Conservation (phyloP, 2,797 vertebrate species). For the Galago senegalensis region DNA sequence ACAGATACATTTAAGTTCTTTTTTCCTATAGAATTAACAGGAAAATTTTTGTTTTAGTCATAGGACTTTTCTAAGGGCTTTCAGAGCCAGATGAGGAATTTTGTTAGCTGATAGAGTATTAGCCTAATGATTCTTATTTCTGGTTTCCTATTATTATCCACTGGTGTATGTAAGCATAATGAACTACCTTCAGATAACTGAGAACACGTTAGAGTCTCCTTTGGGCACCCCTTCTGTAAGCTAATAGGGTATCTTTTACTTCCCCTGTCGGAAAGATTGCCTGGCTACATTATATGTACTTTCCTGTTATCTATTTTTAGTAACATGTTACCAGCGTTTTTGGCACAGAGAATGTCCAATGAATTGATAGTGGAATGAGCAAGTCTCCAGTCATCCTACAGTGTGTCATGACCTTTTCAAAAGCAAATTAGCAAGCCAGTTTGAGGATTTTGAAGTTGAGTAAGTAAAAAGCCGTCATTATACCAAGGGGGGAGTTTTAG, state of each 20-base stretch:
- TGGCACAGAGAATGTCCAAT: not conserved
- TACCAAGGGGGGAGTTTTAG: not conserved
- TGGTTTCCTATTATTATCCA: not conserved
- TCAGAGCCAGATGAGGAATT: not conserved
- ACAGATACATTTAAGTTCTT: not conserved
- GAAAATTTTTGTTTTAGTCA: not conserved
- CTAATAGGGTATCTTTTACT: not conserved
- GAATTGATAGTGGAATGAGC: not conserved
- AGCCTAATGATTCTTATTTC: slow-evolving; percentile 30
- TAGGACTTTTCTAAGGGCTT: not conserved
- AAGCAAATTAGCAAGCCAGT: not conserved
- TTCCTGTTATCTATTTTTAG: not conserved
- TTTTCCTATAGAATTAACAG: not conserved
- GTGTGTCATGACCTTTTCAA: not conserved
- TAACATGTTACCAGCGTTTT: not conserved
- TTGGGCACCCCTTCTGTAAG: not conserved
- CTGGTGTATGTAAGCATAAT: not conserved
- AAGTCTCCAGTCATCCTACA: not conserved
- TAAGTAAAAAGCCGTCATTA: slow-evolving; percentile 11
- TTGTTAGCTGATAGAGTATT: not conserved
- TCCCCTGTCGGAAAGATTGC: not conserved
- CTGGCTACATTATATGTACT: not conserved
- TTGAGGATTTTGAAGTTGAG: slow-evolving; percentile 9
- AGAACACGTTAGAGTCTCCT: not conserved
- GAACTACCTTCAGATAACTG: not conserved